A percentile compares a stretch with the other conserved stretches of the same genome.
These are phyloP conservation scores for Apis cerana DNA, from an alignment of 1,140 invertebrate genomes.

Conservation along the genomic window DNA sequence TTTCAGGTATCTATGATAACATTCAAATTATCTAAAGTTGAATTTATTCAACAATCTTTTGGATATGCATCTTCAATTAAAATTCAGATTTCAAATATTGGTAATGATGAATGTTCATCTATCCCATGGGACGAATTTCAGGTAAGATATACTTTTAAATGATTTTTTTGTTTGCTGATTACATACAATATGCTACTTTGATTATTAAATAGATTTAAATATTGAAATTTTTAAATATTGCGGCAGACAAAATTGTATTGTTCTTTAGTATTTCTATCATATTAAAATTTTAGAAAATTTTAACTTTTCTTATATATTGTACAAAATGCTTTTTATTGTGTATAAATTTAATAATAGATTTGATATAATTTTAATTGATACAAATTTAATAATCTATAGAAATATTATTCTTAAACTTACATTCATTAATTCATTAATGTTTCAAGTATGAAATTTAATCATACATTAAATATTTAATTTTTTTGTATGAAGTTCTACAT, in stretches of 20 bases:
- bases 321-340: constrained; percentile 30
- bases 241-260: constrained; percentile 43
- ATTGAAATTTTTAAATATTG: constrained; percentile 35
- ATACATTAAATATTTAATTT: neutral
- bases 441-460: neutral
- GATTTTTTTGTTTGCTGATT: constrained; percentile 34
- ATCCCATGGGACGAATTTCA: constrained; percentile 97
- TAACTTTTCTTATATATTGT: constrained; percentile 39
- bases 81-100: constrained; percentile 89
- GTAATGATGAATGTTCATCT: constrained; percentile 90
- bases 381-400: constrained; percentile 8
- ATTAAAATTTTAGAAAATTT: constrained; percentile 36
- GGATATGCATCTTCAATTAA: constrained; percentile 88
- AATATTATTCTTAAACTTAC: neutral
- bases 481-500: constrained; percentile 26
- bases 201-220: constrained; percentile 42
- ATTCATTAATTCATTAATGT: neutral
- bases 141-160: constrained; percentile 81
- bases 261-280: constrained; percentile 37
- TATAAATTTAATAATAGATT: neutral
- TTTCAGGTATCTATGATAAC: constrained; percentile 90
- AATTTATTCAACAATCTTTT: constrained; percentile 90
- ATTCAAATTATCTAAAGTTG: constrained; percentile 90
- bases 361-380: constrained; percentile 11
- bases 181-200: constrained; percentile 49